A percentile compares a stretch with the other conserved stretches of the same genome.
Evolutionary conservation across 2,888 invertebrate species (phyloP).

Genomic region (Tenthredo livida): DNA sequence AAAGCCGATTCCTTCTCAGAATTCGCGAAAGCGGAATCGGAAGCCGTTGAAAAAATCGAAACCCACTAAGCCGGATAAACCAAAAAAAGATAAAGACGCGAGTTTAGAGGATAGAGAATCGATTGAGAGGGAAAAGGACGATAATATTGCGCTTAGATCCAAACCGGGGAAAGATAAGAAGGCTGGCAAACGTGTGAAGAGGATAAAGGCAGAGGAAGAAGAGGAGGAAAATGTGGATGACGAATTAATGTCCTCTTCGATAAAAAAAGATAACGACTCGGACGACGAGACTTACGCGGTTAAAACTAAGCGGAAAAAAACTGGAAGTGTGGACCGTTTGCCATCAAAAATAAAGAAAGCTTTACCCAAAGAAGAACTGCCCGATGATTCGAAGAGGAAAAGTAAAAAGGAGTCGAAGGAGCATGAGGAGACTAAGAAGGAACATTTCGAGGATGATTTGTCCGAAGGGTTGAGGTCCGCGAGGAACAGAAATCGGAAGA

Average conservation of each 20-base stretch:
- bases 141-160: slow-evolving; percentile 48
- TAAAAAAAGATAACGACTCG: slow-evolving; percentile 44
- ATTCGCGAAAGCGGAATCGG: slow-evolving; percentile 77
- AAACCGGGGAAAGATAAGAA: slow-evolving; percentile 60
- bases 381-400: slow-evolving; percentile 64
- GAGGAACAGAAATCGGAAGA: slow-evolving; percentile 64
- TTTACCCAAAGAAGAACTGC: slow-evolving; percentile 68
- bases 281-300: slow-evolving; percentile 68
- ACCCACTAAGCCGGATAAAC: slow-evolving; percentile 74
- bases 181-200: slow-evolving; percentile 63
- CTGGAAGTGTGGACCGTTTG: slow-evolving; percentile 68
- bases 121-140: slow-evolving; percentile 59
- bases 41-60: slow-evolving; percentile 77
- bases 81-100: slow-evolving; percentile 66
- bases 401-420: slow-evolving; percentile 67
- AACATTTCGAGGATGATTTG: slow-evolving; percentile 60
- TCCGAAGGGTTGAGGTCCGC: slow-evolving; percentile 52
- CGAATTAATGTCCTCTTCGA: slow-evolving; percentile 50
- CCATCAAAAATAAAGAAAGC: slow-evolving; percentile 72
- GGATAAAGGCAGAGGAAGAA: slow-evolving; percentile 60
- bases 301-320: slow-evolving; percentile 73
- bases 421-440: slow-evolving; percentile 64
- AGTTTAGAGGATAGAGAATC: slow-evolving; percentile 62
- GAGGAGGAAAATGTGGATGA: slow-evolving; percentile 64
- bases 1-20: slow-evolving; percentile 65